A percentile compares a stretch with the other conserved stretches of the same genome.
These are phyloP conservation scores for Blennius ocellaris DNA, from an alignment of 2,113 vertebrate species.

Conservation along the genomic window DNA sequence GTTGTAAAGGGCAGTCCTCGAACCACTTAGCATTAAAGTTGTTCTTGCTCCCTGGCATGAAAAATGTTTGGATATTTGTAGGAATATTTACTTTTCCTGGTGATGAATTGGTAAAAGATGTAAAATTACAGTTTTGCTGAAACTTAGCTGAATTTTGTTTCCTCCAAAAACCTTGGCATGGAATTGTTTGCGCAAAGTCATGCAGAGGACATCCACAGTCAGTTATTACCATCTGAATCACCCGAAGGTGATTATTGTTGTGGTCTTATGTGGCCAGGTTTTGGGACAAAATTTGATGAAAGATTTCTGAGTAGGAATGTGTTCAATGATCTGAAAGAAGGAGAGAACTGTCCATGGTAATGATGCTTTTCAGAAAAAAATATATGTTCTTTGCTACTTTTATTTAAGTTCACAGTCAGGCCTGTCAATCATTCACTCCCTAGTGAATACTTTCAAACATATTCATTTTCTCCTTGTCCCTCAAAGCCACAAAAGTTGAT, in stretches of 20 bases:
- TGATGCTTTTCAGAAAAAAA: background rate
- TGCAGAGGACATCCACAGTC: background rate
- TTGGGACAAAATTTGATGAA: background rate
- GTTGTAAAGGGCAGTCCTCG: no score
- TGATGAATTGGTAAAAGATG: no score
- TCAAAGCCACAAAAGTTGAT: no score
- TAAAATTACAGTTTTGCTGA: no score
- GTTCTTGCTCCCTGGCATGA: background rate
- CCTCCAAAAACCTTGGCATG: constrained; percentile 9
- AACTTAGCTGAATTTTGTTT: no score
- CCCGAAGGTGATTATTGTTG: background rate
- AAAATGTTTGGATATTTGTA: background rate
- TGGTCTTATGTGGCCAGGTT: background rate
- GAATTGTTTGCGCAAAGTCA: constrained; percentile 20
- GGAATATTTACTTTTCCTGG: no score
- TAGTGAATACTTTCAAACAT: no score
- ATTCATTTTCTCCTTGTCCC: no score
- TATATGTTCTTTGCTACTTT: background rate
- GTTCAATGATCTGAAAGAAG: background rate
- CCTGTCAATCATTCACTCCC: no score
- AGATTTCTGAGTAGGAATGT: background rate
- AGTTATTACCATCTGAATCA: background rate
- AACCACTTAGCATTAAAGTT: no score
- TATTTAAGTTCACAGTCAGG: no score
- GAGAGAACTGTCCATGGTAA: background rate